Conservation (phyloP, 2,797 vertebrate genomes). For the Thamnophis elegans region DNA sequence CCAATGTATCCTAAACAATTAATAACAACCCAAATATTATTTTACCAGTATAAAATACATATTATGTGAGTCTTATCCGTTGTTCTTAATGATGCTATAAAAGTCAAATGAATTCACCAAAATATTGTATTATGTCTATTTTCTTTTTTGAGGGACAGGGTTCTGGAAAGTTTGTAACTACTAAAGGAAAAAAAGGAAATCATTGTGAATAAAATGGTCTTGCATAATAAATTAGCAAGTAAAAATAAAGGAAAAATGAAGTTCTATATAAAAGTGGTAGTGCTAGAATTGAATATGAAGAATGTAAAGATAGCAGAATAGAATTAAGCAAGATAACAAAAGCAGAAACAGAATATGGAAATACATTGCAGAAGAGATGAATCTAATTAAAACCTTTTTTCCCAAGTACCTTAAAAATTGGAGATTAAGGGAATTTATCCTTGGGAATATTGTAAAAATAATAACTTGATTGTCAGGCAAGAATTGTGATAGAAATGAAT, state of each 20-base stretch:
- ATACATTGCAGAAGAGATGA: conserved; percentile 33
- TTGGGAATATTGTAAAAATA: conserved; percentile 35
- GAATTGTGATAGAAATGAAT: conserved; percentile 42
- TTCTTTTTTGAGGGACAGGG: background rate
- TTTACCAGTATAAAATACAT: background rate
- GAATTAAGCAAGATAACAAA: conserved; percentile 38
- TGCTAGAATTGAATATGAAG: conserved; percentile 27
- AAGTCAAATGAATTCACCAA: background rate
- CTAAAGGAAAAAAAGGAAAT: conserved; percentile 34
- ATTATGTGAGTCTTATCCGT: background rate
- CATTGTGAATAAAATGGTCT: conserved; percentile 52
- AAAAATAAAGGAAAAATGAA: conserved; percentile 31
- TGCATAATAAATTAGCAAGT: conserved; percentile 66
- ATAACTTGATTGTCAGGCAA: conserved; percentile 38
- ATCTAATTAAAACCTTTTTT: conserved; percentile 41
- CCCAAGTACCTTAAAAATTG: conserved; percentile 23
- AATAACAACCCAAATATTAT: background rate
- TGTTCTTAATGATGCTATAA: background rate
- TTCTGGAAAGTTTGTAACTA: conserved; percentile 22
- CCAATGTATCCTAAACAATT: background rate
- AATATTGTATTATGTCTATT: conserved; percentile 19
- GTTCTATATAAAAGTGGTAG: conserved; percentile 34
- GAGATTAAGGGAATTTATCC: conserved; percentile 16
- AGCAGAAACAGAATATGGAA: conserved; percentile 41
- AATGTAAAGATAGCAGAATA: conserved; percentile 30